These are phyloP conservation scores for Agelaius tricolor DNA, from an alignment of 2,113 vertebrate genomes.

Conservation along the genomic window DNA sequence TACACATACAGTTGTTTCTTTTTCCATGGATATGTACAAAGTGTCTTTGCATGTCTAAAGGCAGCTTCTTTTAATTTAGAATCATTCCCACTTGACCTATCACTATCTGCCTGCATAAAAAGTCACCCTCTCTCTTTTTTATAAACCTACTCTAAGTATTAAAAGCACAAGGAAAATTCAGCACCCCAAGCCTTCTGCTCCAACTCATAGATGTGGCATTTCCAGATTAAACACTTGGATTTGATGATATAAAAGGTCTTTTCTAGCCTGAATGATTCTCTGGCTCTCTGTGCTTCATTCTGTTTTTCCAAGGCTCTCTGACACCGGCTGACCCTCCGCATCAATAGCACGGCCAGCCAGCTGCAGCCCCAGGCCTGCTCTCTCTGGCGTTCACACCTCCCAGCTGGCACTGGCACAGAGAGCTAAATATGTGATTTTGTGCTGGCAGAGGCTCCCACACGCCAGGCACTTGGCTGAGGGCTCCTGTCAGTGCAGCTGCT, in stretches of 20 bases:
- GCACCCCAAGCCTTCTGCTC: background rate
- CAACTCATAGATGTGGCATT: background rate
- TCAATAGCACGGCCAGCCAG: background rate
- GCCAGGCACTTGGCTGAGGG: background rate
- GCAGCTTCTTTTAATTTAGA: background rate
- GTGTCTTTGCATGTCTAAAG: background rate
- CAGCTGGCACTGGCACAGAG: background rate
- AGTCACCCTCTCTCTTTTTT: background rate
- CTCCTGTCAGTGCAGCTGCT: background rate
- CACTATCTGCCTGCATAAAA: background rate
- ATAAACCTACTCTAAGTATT: background rate
- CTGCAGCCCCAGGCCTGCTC: background rate
- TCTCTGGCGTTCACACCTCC: background rate
- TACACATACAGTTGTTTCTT: background rate
- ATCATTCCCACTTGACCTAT: background rate
- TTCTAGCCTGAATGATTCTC: background rate
- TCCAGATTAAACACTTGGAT: background rate
- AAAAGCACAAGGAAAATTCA: background rate
- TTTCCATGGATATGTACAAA: background rate
- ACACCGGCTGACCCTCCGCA: background rate
- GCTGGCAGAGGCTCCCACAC: background rate
- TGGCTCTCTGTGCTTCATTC: background rate
- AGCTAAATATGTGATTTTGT: slow-evolving; percentile 2
- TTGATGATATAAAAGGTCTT: background rate
- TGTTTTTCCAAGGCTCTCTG: background rate